Conservation (phyloP, 1,140 invertebrate genomes). For the Phortica variegata region DNA sequence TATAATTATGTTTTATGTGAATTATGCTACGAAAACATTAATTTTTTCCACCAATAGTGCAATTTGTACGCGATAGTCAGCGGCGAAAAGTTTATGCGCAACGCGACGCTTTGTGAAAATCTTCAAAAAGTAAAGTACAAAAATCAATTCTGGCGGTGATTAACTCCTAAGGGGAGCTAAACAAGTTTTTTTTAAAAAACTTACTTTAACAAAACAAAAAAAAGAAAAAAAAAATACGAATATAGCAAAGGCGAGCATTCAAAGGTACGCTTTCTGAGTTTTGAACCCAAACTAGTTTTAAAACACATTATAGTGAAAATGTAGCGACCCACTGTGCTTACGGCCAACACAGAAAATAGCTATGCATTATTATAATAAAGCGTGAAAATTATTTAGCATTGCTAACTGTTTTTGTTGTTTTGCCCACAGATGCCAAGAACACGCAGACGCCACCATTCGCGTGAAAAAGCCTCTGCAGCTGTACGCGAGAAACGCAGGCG, state of each 20-base stretch:
- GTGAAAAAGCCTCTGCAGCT: slow-evolving; percentile 61
- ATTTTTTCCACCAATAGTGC: too few species aligned
- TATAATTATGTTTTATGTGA: neutral
- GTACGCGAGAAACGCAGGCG: slow-evolving; percentile 63
- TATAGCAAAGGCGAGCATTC: slow-evolving; percentile 15
- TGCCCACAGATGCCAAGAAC: slow-evolving; percentile 72
- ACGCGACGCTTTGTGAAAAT: slow-evolving; percentile 18
- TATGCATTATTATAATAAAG: slow-evolving; percentile 1
- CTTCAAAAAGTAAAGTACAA: slow-evolving; percentile 25
- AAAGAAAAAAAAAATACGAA: too few species aligned
- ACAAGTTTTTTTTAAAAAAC: neutral
- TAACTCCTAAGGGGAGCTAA: neutral
- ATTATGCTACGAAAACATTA: neutral
- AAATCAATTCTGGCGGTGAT: slow-evolving; percentile 41
- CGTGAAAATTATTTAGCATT: neutral
- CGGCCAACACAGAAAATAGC: neutral
- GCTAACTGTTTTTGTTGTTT: slow-evolving; percentile 4
- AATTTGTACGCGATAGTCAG: slow-evolving; percentile 9
- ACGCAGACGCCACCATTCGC: slow-evolving; percentile 73
- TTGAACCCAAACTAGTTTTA: slow-evolving; percentile 16
- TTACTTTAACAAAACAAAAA: too few species aligned
- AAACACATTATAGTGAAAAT: slow-evolving; percentile 11
- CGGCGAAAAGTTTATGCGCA: slow-evolving; percentile 22
- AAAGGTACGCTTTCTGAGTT: slow-evolving; percentile 19
- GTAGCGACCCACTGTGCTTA: neutral